Evolutionary conservation across 2,113 vertebrate genomes (phyloP).

Genomic region (Aegithalos caudatus): DNA sequence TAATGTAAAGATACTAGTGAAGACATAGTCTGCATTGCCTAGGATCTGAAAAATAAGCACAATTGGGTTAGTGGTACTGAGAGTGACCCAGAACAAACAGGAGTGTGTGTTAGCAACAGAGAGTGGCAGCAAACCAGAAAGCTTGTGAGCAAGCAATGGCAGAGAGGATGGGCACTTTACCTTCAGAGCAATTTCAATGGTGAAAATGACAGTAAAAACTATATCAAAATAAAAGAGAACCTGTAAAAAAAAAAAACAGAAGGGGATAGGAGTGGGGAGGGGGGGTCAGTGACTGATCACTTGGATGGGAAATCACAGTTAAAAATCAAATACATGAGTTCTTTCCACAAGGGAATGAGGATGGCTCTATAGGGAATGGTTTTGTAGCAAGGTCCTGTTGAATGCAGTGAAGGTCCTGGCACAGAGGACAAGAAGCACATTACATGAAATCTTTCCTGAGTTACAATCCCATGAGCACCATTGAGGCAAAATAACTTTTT

Average conservation of each 20-base stretch:
- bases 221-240: constrained; percentile 86
- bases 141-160: background rate
- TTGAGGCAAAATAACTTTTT: background rate
- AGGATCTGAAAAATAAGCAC: constrained; percentile 92
- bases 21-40: constrained; percentile 99
- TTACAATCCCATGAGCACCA: background rate
- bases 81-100: constrained; percentile 56
- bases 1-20: constrained; percentile 99
- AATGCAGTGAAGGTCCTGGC: constrained; percentile 22
- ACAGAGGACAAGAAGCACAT: constrained; percentile 12
- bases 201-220: constrained; percentile 86
- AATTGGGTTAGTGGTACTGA: constrained; percentile 72
- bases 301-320: constrained; percentile 18
- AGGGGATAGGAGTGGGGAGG: constrained; percentile 46
- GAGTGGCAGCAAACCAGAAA: constrained; percentile 47
- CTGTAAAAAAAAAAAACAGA: constrained; percentile 74
- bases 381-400: background rate
- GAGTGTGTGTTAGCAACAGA: constrained; percentile 70
- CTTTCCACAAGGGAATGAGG: background rate
- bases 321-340: constrained; percentile 26
- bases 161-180: constrained; percentile 69
- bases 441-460: background rate
- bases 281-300: constrained; percentile 39
- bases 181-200: constrained; percentile 86
- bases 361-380: background rate